Evolutionary conservation across 2,113 vertebrate genomes (phyloP), one percentile per base, ranked within the genome.

Genomic region (Lethenteron reissneri): DNA sequence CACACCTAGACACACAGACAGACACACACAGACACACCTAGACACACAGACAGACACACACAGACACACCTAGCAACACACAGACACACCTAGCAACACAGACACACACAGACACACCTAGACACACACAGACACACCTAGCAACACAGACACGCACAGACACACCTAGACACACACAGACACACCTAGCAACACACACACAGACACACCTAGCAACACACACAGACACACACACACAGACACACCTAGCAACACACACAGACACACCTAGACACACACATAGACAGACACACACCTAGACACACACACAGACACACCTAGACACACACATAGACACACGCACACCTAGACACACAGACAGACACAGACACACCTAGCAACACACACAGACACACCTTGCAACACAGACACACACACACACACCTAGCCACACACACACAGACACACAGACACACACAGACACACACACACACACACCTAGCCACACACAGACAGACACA

Each of bases 391-490:
- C 62, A 68, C 62, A 68, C 62, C 19, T 21, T 21, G 19, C 19
- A 21, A 68, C 62, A 68, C 62, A 68, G 3, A 9, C 68, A 9
- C 9, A 9, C 3, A 68, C 15, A 68, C 3, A 68, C 11, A 21
- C 11, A 70, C 69, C 21, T 12, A 12, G 10, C 12, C 69, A 70
- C 12, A 70, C 11, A 12, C 11, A 12, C 69, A 12, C 69, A 12
- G 21, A 21, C 69, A 70, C 69, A 12, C 69, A 12, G 19, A 12
- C 69, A 70, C 69, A 70, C 69, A 70, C 12, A 69, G 17, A 69
- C 68, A 9, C 68, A 70, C 69, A 70, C 69, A 69, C 68, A 69
- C 68, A 69, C 8, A 69, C 69, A 70, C 69, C 25, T 41, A 41
- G 25, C 25, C 25, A 41, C 25, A 41, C 25, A 41, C 21, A 21